A percentile compares a stretch with the other conserved stretches of the same genome.
Evolutionary conservation across 2,888 invertebrate species (phyloP).

Genomic region (Drosophila heteroneura): DNA sequence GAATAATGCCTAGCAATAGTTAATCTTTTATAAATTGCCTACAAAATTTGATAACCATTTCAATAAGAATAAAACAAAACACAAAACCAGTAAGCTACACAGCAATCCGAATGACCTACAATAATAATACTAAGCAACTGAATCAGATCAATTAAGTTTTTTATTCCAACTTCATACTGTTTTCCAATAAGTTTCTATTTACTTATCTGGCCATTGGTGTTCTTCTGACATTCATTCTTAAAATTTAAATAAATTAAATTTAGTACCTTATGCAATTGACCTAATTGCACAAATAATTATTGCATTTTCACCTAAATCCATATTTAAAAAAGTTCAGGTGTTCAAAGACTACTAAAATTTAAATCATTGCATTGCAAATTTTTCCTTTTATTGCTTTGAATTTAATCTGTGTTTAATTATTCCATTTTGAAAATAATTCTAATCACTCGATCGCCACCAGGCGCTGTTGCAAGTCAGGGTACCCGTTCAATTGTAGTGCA

Average conservation of each 20-base stretch:
- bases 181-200: not conserved
- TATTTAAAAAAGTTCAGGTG: not conserved
- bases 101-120: slow-evolving; percentile 4
- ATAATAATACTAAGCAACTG: not conserved
- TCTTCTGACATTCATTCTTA: no score
- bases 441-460: not conserved
- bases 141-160: not conserved
- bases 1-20: slow-evolving; percentile 32
- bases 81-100: not conserved
- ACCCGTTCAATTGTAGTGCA: slow-evolving; percentile 19
- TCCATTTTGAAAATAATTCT: not conserved
- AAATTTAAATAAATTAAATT: not conserved
- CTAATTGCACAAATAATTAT: not conserved
- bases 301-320: not conserved
- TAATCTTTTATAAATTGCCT: slow-evolving; percentile 31
- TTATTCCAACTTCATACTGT: not conserved
- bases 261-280: not conserved
- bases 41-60: slow-evolving; percentile 37
- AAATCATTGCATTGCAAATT: not conserved
- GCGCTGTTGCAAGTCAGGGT: not conserved
- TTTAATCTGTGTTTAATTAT: not conserved
- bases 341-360: not conserved
- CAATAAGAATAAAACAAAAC: not conserved
- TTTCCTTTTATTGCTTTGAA: not conserved
- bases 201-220: not conserved